Conservation (phyloP, 2,888 invertebrate genomes). For the Cerastoderma edule region DNA sequence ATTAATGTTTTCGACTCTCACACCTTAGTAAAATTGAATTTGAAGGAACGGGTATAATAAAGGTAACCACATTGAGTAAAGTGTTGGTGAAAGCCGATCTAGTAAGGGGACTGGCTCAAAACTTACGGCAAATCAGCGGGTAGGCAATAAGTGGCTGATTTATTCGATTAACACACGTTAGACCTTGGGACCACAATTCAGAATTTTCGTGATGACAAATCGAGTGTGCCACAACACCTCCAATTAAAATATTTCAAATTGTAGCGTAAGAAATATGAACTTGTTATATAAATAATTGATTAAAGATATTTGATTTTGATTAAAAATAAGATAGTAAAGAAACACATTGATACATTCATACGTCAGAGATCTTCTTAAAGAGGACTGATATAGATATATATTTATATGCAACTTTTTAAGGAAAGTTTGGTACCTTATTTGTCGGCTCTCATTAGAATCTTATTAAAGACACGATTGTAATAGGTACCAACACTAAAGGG, state of each 20-base stretch:
- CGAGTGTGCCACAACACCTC: conserved; percentile 16
- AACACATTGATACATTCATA: no score
- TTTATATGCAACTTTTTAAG: no score
- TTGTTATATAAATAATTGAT: no score
- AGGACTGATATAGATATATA: no score
- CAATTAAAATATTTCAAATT: conserved; percentile 21
- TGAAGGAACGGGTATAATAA: not conserved
- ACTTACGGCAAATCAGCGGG: conserved; percentile 4
- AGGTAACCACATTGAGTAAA: not conserved
- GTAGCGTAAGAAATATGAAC: not conserved
- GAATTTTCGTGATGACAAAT: conserved; percentile 3
- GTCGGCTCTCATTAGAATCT: no score
- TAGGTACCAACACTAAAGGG: no score
- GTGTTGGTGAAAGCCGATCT: conserved; percentile 2
- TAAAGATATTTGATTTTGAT: no score
- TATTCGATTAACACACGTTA: conserved; percentile 20
- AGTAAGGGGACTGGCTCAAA: conserved; percentile 5
- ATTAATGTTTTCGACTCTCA: not conserved
- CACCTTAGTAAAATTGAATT: not conserved
- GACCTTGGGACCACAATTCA: conserved; percentile 21
- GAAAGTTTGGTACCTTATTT: no score
- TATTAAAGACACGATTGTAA: no score
- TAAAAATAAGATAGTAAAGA: no score
- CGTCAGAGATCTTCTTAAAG: no score
- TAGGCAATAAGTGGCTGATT: conserved; percentile 16